Evolutionary conservation across 2,888 invertebrate genomes (phyloP), one percentile per base, ranked within the genome.

Genomic region (Ennomos fuscantarius): DNA sequence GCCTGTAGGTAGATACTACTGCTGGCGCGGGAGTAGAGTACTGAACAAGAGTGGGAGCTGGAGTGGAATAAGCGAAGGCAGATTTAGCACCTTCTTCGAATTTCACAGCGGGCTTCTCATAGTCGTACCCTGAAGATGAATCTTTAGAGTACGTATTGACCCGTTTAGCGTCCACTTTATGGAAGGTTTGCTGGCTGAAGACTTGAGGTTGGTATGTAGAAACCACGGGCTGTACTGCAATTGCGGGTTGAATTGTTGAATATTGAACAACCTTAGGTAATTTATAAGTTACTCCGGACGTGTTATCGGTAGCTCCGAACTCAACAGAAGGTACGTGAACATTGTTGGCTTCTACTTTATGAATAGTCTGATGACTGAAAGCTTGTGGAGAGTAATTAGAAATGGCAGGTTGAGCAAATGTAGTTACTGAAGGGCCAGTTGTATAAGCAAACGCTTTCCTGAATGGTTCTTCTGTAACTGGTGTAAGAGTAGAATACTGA

Each of bases 361-460:
- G 84, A 31, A 83, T 74, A 9, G 83, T 84, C 56, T 87, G 82
- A 45, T 89, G 89, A 60, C 84, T 84, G 59, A 78, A 86, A 3
- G 81, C 69, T 54, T 85, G 84, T 31, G 89, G 86, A 41, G 53
- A 33, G 32, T 80, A 81, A 1, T 82, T 73, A 15, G 84, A 66
- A 8, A 73, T 70, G 9, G 83, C 77, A 5, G 88, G 82, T 60
- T 82, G 81, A 35, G 69, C 75, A 54, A 81, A 86, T 10, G 80
- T 69, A 45, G 69, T 65, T 1, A 78, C 63, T 31, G 79, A 65
- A 3, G 87, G 77, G 6, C 89, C 89, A 46, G 90, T 90, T 3
- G 91, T 90, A 53, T 92, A 92, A 35, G 91, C 90, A 13, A 87
- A 81, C 1, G 86, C 40, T 70, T 86, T 90, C 62, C 82, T 89